These are phyloP conservation scores for Belonocnema kinseyi DNA, from an alignment of 1,140 invertebrate genomes.

Conservation along the genomic window DNA sequence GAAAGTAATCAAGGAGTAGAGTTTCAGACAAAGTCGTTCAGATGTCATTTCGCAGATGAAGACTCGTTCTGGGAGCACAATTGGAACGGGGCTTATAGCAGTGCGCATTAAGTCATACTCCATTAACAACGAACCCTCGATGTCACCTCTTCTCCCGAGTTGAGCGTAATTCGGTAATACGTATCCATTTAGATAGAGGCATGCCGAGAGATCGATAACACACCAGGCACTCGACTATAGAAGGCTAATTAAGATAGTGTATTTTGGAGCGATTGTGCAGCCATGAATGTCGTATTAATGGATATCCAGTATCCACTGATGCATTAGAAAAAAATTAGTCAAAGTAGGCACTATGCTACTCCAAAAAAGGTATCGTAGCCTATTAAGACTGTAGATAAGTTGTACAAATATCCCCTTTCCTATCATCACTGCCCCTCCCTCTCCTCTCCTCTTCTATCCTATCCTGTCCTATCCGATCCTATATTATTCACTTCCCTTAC, in stretches of 20 bases:
- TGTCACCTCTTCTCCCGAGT: conserved; percentile 27
- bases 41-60: conserved; percentile 21
- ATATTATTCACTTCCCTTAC: too few relatives aligned
- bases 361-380: not conserved
- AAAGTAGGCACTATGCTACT: not conserved
- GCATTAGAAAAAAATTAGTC: too few relatives aligned
- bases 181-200: conserved; percentile 29
- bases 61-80: not conserved
- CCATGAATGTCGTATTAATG: conserved; percentile 23
- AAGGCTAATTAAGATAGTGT: conserved; percentile 31
- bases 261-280: conserved; percentile 11
- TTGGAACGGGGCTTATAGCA: conserved; percentile 24
- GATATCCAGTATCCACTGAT: not conserved
- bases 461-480: too few relatives aligned
- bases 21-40: not conserved
- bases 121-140: conserved; percentile 29
- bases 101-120: conserved; percentile 27
- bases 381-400: too few relatives aligned
- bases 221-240: conserved; percentile 27
- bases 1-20: not conserved
- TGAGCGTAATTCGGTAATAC: conserved; percentile 25
- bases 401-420: not conserved
- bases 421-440: too few relatives aligned
- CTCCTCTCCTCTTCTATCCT: too few relatives aligned
- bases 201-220: conserved; percentile 27